Conservation (phyloP, 2,113 vertebrate genomes). For the Phoenicopterus ruber region DNA sequence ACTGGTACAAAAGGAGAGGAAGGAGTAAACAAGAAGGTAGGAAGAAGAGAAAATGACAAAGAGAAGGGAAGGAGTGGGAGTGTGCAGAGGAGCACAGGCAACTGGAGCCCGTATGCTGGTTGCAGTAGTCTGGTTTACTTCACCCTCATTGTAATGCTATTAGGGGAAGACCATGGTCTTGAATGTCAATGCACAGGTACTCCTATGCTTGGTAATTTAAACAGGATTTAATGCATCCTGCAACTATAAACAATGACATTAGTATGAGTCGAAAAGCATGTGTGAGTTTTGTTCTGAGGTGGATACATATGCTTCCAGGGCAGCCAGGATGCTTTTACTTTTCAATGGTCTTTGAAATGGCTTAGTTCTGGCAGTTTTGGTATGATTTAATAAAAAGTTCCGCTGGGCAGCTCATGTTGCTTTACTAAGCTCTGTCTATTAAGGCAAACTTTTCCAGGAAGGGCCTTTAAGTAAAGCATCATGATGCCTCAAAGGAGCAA, state of each 20-base stretch:
- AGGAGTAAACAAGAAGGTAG: background rate
- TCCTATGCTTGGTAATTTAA: background rate
- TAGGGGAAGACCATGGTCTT: background rate
- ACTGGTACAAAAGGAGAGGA: background rate
- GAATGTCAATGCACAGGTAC: background rate
- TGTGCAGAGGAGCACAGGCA: background rate
- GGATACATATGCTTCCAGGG: background rate
- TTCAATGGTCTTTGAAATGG: background rate
- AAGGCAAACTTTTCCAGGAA: background rate
- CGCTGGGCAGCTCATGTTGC: background rate
- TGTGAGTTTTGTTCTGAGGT: background rate
- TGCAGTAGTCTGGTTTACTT: background rate
- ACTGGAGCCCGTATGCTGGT: background rate
- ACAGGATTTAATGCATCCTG: background rate
- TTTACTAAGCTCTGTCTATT: background rate
- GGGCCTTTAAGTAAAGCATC: background rate
- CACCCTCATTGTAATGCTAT: background rate
- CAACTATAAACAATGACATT: background rate
- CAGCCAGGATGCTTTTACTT: background rate
- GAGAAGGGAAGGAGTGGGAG: background rate
- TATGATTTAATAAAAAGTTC: background rate
- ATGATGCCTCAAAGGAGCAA: background rate
- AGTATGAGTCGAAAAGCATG: background rate
- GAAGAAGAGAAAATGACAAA: background rate
- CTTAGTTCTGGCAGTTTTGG: background rate